These are phyloP conservation scores for Mythimna lalbum DNA, from an alignment of 2,888 invertebrate genomes.

Conservation along the genomic window DNA sequence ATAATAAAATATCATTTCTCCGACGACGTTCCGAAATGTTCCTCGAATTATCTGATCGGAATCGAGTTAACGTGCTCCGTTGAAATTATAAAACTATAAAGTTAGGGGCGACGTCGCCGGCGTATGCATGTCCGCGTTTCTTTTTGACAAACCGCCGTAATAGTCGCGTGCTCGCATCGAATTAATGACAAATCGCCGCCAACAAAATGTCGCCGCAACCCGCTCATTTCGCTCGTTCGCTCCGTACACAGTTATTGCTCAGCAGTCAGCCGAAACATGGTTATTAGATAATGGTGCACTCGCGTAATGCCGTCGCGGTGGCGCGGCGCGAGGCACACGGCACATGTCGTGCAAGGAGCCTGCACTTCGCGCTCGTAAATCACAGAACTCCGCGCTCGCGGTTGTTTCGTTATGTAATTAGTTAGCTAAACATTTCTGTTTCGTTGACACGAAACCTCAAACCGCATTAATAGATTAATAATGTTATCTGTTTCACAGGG, in stretches of 20 bases:
- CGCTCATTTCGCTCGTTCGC: conserved; percentile 84
- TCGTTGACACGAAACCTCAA: conserved; percentile 69
- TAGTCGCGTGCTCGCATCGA: conserved; percentile 87
- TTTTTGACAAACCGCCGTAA: conserved; percentile 86
- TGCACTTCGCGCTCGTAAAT: conserved; percentile 82
- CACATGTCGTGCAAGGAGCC: conserved; percentile 78
- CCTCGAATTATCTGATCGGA: conserved; percentile 85
- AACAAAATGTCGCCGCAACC: conserved; percentile 85
- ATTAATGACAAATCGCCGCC: conserved; percentile 87
- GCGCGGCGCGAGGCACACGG: conserved; percentile 76
- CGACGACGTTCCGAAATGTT: conserved; percentile 72
- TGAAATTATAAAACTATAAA: conserved; percentile 89
- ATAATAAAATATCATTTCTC: conserved; percentile 84
- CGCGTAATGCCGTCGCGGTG: conserved; percentile 78
- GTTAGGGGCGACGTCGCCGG: conserved; percentile 86
- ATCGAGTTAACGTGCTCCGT: conserved; percentile 87
- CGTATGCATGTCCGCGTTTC: conserved; percentile 84
- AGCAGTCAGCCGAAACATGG: conserved; percentile 81
- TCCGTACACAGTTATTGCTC: conserved; percentile 77
- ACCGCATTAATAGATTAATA: conserved; percentile 55
- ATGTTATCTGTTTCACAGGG: conserved; percentile 86
- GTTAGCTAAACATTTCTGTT: conserved; percentile 76
- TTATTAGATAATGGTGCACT: conserved; percentile 88
- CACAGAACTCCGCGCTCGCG: conserved; percentile 73
- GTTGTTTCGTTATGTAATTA: conserved; percentile 81